Conservation (phyloP, 2,888 invertebrate species). For the Autographa gamma region DNA sequence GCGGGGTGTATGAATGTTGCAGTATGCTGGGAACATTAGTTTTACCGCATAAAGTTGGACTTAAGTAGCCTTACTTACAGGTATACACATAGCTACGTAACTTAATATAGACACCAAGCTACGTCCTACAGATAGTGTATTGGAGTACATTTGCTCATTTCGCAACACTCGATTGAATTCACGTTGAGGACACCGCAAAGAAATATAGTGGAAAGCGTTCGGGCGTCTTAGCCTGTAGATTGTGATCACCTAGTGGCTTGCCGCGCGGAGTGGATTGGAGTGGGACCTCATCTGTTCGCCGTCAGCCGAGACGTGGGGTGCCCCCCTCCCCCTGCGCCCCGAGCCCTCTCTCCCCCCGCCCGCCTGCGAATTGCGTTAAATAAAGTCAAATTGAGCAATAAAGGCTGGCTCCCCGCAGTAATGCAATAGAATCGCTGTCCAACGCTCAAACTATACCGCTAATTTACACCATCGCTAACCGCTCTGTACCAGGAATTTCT, state of each 20-base stretch:
- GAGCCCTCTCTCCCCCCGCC: conserved; percentile 57
- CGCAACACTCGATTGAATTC: conserved; percentile 56
- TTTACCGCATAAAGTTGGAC: conserved; percentile 58
- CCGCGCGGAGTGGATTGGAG: conserved; percentile 86
- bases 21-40: conserved; percentile 66
- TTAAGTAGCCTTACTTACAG: conserved; percentile 29
- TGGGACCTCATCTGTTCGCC: conserved; percentile 87
- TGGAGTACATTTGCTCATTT: conserved; percentile 55
- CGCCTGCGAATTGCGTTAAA: conserved; percentile 83
- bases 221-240: conserved; percentile 71
- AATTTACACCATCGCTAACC: conserved; percentile 72
- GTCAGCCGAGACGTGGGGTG: conserved; percentile 75
- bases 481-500: conserved; percentile 38
- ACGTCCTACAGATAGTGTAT: conserved; percentile 23
- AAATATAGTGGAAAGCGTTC: conserved; percentile 69
- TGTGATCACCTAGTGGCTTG: conserved; percentile 82
- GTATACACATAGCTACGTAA: conserved; percentile 29
- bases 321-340: conserved; percentile 57
- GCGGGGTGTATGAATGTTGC: conserved; percentile 57
- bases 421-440: conserved; percentile 83
- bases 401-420: conserved; percentile 84
- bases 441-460: conserved; percentile 75
- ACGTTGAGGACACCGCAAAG: conserved; percentile 63
- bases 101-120: not conserved
- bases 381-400: conserved; percentile 89